Percentiles rank a stretch among this genome's conserved stretches.
These are phyloP conservation scores for Lagorchestes hirsutus DNA, from an alignment of 2,797 vertebrate genomes.

Conservation along the genomic window DNA sequence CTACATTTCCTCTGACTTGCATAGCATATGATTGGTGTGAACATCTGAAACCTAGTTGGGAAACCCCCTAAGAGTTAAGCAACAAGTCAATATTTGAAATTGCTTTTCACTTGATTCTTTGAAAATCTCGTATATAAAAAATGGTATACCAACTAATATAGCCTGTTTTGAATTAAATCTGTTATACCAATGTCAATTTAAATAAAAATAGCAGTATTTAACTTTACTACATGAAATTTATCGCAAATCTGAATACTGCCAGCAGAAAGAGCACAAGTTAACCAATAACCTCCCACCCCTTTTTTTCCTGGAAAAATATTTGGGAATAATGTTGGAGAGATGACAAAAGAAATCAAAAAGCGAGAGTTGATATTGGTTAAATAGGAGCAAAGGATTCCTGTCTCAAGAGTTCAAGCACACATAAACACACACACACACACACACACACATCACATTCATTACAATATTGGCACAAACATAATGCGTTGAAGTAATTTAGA, in stretches of 20 bases:
- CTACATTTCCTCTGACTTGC: neutral
- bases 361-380: slow-evolving; percentile 35
- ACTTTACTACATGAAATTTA: neutral
- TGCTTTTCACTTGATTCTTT: neutral
- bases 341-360: slow-evolving; percentile 12
- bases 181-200: neutral
- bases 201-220: neutral
- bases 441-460: neutral
- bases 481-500: slow-evolving; percentile 35
- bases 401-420: slow-evolving; percentile 32
- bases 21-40: neutral
- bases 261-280: neutral
- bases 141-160: neutral
- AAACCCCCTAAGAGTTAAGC: slow-evolving; percentile 14
- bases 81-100: neutral
- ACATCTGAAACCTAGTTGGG: neutral
- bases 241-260: slow-evolving; percentile 22
- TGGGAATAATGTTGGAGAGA: slow-evolving; percentile 7
- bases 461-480: slow-evolving; percentile 26
- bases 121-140: slow-evolving; percentile 1
- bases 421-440: too few relatives aligned
- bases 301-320: slow-evolving; percentile 25
- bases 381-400: slow-evolving; percentile 24
- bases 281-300: neutral
- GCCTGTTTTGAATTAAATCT: neutral